Evolutionary conservation across 2,888 invertebrate species (phyloP).

Genomic region (Metopia argyrocephala): DNA sequence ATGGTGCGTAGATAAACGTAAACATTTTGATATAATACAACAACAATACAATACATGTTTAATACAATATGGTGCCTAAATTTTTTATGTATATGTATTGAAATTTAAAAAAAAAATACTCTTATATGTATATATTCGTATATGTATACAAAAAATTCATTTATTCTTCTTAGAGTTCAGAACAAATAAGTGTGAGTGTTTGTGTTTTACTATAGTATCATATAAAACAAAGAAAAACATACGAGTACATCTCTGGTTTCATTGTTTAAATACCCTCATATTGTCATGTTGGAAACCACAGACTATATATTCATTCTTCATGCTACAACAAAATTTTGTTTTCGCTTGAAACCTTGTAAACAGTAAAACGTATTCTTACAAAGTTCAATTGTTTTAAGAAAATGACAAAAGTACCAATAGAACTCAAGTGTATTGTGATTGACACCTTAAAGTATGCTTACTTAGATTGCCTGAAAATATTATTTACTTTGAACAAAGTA

Average conservation of each 20-base stretch:
- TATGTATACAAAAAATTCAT: not conserved
- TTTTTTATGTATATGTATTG: too few species aligned
- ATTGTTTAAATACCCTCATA: conserved; percentile 26
- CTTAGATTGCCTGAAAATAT: not conserved
- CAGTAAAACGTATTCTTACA: not conserved
- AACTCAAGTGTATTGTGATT: not conserved
- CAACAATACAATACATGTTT: conserved; percentile 11
- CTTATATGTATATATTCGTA: not conserved
- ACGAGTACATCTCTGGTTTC: not conserved
- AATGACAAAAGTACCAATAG: not conserved
- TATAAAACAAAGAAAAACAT: not conserved
- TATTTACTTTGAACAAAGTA: not conserved
- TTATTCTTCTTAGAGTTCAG: not conserved
- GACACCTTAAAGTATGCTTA: not conserved
- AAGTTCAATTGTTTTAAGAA: not conserved
- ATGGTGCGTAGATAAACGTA: conserved; percentile 1
- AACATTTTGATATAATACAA: not conserved
- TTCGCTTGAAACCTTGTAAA: not conserved
- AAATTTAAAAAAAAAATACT: not conserved
- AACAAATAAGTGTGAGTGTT: not conserved
- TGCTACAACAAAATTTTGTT: not conserved
- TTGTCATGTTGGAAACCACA: conserved; percentile 6
- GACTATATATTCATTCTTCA: not conserved
- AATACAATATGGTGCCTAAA: too few species aligned
- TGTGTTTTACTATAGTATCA: not conserved